phyloP scores from a whole-genome alignment of 2,113 vertebrate genomes.

The Galeopterus variegatus region DNA sequence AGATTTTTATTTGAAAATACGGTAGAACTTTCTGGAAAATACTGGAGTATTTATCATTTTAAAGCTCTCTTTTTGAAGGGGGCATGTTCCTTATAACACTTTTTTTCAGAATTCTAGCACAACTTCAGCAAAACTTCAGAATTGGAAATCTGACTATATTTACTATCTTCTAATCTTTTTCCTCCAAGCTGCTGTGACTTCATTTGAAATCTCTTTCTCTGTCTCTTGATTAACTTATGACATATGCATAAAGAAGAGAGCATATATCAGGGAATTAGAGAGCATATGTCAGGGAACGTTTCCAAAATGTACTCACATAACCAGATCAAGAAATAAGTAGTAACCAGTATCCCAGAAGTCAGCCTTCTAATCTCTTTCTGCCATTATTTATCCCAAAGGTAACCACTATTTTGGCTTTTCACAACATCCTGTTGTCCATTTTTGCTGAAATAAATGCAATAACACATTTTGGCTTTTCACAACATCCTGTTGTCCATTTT shows the following conservation, averaged over 20 bases:
- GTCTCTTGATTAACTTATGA: background rate
- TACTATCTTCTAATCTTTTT: background rate
- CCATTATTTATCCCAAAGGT: background rate
- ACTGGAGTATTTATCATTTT: background rate
- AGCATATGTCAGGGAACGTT: too few species aligned
- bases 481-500: background rate
- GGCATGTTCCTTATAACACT: background rate
- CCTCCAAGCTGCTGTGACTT: background rate
- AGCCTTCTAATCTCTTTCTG: background rate
- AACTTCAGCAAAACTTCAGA: slow-evolving; percentile 59
- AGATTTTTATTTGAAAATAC: slow-evolving; percentile 84
- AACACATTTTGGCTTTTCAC: too few species aligned
- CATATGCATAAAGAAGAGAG: background rate
- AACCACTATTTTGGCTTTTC: background rate
- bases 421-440: too few species aligned
- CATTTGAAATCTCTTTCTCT: background rate
- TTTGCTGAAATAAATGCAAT: too few species aligned
- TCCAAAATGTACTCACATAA: background rate
- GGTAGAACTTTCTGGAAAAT: background rate
- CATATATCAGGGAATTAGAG: background rate
- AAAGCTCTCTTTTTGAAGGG: slow-evolving; percentile 3
- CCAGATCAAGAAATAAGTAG: background rate
- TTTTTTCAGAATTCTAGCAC: background rate
- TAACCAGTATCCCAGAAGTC: background rate
- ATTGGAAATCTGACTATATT: slow-evolving; percentile 29